A percentile compares a stretch with the other conserved stretches of the same genome.
Conservation (phyloP, 2,113 vertebrate genomes). For the Prietella phreatophila region DNA sequence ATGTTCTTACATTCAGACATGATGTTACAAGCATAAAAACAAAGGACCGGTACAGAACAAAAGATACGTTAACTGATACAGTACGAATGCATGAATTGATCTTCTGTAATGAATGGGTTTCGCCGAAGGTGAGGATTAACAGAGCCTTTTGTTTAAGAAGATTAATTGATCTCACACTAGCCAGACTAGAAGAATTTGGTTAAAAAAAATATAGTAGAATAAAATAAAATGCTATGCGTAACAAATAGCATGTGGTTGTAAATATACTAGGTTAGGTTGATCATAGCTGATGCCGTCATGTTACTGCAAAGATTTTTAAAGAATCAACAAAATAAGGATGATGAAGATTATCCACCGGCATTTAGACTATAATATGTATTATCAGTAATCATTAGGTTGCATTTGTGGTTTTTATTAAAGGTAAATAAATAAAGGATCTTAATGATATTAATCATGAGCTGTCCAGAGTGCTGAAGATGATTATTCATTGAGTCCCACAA, state of each 20-base stretch:
- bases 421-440: background rate
- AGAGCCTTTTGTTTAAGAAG: constrained; percentile 13
- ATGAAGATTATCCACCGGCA: background rate
- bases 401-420: background rate
- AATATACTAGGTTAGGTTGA: background rate
- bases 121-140: constrained; percentile 27
- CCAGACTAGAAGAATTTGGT: background rate
- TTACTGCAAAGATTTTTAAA: background rate
- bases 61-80: constrained; percentile 35
- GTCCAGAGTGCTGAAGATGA: constrained; percentile 62
- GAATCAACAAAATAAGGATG: background rate
- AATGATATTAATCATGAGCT: constrained; percentile 51
- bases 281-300: background rate
- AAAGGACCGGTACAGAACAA: constrained; percentile 28
- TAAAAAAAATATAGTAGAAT: background rate
- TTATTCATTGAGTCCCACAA: background rate
- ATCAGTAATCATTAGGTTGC: background rate
- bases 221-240: background rate
- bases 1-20: background rate
- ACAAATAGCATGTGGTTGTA: background rate
- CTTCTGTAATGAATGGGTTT: constrained; percentile 53
- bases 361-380: background rate
- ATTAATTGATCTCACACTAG: constrained; percentile 11
- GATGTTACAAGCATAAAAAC: constrained; percentile 4
- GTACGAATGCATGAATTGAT: constrained; percentile 37